Percentiles rank a stretch among this genome's conserved stretches.
phyloP scores from a whole-genome alignment of 2,113 vertebrate species.

The Mus musculus region GRCm39 chr1:178985501-178986000 shows the following conservation, averaged over 20 bases:
- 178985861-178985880: neutral
- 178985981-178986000: neutral
- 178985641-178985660: neutral
- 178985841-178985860: neutral
- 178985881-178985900: neutral
- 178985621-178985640: neutral
- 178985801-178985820: neutral
- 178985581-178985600: neutral
- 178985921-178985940: neutral
- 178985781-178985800: neutral
- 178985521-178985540: neutral
- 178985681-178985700: neutral
- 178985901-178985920: neutral
- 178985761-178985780: neutral
- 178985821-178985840: neutral
- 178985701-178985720: neutral
- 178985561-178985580: neutral
- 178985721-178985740: neutral
- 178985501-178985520: neutral
- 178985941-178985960: neutral
- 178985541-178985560: neutral
- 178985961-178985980: neutral
- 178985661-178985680: neutral
- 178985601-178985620: neutral
- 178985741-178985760: neutral